phyloP scores from a whole-genome alignment of 2,888 invertebrate species.

The Carcina quercana region DNA sequence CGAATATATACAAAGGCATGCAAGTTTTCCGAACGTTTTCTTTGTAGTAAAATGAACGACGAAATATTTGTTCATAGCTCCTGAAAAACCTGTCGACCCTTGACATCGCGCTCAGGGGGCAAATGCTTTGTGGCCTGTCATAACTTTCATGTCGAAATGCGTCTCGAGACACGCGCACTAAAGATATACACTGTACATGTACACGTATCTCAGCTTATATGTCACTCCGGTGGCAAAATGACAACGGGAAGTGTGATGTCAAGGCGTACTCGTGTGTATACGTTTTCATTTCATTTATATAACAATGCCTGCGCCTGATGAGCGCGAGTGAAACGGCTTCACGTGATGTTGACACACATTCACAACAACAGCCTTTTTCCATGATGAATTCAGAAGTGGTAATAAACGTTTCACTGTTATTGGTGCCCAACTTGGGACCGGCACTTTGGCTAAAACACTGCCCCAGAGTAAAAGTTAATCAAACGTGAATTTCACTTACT shows the following conservation, averaged over 20 bases:
- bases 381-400: slow-evolving; percentile 3
- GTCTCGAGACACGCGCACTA: too few species aligned
- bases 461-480: slow-evolving; percentile 61
- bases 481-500: slow-evolving; percentile 69
- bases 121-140: too few species aligned
- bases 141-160: too few species aligned
- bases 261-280: too few species aligned
- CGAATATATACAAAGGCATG: background rate
- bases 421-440: slow-evolving; percentile 16
- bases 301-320: too few species aligned
- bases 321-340: background rate
- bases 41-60: background rate
- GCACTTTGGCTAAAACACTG: slow-evolving; percentile 25
- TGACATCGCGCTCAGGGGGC: too few species aligned
- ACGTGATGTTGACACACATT: background rate
- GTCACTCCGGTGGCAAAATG: too few species aligned
- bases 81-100: too few species aligned
- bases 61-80: background rate
- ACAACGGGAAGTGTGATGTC: too few species aligned
- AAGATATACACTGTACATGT: too few species aligned
- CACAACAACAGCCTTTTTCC: background rate
- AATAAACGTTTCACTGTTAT: slow-evolving; percentile 13
- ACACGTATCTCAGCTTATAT: too few species aligned
- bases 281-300: too few species aligned
- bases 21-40: background rate